Evolutionary conservation across 2,888 invertebrate genomes (phyloP).

Genomic region (Drosophila paracracens): DNA sequence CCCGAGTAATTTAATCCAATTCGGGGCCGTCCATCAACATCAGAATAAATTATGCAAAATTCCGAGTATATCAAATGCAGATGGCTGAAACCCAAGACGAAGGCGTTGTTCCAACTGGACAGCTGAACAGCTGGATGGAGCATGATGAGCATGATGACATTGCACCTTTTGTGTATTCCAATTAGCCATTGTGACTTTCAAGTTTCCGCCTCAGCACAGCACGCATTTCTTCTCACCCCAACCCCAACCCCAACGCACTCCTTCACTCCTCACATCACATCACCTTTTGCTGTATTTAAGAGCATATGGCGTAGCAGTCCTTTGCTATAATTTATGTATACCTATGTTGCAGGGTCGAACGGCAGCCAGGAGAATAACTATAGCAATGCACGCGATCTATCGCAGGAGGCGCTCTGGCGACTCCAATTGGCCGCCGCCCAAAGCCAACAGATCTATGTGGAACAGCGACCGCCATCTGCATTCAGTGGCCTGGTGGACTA

Average conservation of each 20-base stretch:
- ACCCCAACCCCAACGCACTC: background rate
- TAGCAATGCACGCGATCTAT: slow-evolving; percentile 77
- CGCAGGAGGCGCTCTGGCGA: slow-evolving; percentile 81
- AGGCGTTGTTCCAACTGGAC: slow-evolving; percentile 41
- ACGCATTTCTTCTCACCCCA: slow-evolving; percentile 11
- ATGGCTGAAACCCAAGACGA: slow-evolving; percentile 14
- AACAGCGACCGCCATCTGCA: slow-evolving; percentile 78
- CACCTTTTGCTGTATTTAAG: background rate
- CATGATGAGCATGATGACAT: slow-evolving; percentile 55
- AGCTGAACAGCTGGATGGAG: slow-evolving; percentile 34
- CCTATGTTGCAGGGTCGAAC: slow-evolving; percentile 68
- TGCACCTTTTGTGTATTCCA: slow-evolving; percentile 48
- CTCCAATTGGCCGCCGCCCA: slow-evolving; percentile 77
- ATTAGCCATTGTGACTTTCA: slow-evolving; percentile 71
- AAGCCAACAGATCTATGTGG: slow-evolving; percentile 79
- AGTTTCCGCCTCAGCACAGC: slow-evolving; percentile 43
- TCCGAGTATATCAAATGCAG: slow-evolving; percentile 37
- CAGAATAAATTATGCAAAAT: slow-evolving; percentile 38
- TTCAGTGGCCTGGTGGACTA: slow-evolving; percentile 80
- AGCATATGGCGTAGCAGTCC: slow-evolving; percentile 2
- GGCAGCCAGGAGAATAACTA: slow-evolving; percentile 80
- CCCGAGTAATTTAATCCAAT: slow-evolving; percentile 26
- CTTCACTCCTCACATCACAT: background rate
- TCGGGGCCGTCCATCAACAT: slow-evolving; percentile 26
- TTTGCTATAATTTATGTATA: slow-evolving; percentile 19